phyloP scores from a whole-genome alignment of 2,888 invertebrate species.

The Dynastes tityus region DNA sequence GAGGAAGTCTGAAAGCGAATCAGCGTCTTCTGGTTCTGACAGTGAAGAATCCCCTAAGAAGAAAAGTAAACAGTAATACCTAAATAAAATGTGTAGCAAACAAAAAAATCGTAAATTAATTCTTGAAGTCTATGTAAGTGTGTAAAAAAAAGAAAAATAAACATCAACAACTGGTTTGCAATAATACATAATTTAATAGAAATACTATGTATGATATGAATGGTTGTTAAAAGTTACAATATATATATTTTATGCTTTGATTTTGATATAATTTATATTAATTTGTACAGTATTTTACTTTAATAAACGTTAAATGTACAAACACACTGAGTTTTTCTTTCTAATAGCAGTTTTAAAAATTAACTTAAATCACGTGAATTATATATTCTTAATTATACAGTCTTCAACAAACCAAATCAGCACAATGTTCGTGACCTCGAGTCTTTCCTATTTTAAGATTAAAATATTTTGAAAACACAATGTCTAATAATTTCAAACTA shows the following conservation, averaged over 20 bases:
- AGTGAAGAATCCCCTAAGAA: conserved; percentile 65
- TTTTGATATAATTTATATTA: conserved; percentile 48
- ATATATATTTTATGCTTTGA: conserved; percentile 44
- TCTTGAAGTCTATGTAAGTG: no score
- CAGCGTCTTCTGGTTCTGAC: conserved; percentile 54
- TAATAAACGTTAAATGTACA: conserved; percentile 10
- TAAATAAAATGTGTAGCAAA: not conserved
- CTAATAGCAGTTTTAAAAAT: no score
- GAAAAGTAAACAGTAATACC: conserved; percentile 59
- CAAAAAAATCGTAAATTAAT: no score
- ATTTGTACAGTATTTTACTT: conserved; percentile 50
- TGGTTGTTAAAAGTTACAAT: conserved; percentile 38
- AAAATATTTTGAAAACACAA: no score
- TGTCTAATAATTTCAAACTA: not conserved
- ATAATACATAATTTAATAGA: conserved; percentile 20
- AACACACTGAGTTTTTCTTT: not conserved
- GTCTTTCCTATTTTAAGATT: no score
- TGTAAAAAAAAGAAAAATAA: no score
- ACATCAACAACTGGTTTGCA: no score
- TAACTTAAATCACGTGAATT: no score
- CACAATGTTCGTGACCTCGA: no score
- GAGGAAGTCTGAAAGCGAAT: conserved; percentile 62
- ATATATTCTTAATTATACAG: no score
- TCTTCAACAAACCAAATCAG: no score
- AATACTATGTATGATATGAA: not conserved